Conservation (phyloP, 2,113 vertebrate species). For the Tachuris rubrigastra region DNA sequence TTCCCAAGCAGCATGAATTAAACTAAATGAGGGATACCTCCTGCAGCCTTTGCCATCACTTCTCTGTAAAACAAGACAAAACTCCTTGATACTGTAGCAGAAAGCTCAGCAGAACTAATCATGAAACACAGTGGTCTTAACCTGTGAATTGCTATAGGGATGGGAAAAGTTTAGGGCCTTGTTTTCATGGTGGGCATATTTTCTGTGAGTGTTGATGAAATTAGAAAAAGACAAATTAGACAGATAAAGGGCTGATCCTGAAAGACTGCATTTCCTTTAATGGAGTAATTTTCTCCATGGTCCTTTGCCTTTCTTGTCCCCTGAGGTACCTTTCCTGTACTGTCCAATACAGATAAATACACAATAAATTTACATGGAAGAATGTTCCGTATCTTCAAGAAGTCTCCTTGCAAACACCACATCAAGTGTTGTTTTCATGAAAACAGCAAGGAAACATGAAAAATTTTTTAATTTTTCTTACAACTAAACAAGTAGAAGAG, state of each 20-base stretch:
- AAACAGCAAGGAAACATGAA: not conserved
- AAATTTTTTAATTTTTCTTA: not conserved
- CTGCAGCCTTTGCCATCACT: not conserved
- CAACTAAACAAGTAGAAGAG: not conserved
- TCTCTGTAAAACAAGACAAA: slow-evolving; percentile 5
- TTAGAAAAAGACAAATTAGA: not conserved
- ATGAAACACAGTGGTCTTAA: not conserved
- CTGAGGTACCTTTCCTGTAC: not conserved
- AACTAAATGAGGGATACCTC: slow-evolving; percentile 6
- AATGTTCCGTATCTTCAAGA: not conserved
- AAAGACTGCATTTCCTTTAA: not conserved
- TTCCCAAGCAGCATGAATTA: slow-evolving; percentile 12
- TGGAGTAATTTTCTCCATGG: not conserved
- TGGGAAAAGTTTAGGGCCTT: not conserved
- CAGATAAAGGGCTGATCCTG: not conserved
- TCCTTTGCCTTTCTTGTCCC: not conserved
- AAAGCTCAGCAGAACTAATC: not conserved
- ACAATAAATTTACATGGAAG: not conserved
- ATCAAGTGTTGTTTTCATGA: not conserved
- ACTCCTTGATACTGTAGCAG: not conserved
- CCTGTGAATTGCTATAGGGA: not conserved
- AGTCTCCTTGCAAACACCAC: not conserved
- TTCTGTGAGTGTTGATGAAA: not conserved
- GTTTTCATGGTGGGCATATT: not conserved
- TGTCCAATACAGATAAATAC: not conserved